Conservation (phyloP, 2,797 vertebrate species). For the Tarsius wallacei region DNA sequence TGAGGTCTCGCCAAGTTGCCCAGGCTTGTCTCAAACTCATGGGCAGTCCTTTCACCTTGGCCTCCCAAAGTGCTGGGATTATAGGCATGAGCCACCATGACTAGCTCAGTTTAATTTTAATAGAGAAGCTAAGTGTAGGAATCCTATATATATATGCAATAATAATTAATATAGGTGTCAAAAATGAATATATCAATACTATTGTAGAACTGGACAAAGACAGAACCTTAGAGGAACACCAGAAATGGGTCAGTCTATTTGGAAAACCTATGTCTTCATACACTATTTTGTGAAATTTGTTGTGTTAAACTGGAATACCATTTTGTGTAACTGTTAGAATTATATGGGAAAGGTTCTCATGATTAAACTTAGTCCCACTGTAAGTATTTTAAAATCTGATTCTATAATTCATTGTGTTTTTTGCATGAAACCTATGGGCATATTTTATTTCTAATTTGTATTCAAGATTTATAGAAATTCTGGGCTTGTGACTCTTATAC, state of each 20-base stretch:
- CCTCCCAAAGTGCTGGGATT: too few species aligned
- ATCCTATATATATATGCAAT: not conserved
- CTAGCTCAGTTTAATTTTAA: constrained; percentile 27
- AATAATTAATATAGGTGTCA: not conserved
- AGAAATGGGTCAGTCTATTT: not conserved
- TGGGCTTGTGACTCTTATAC: not conserved
- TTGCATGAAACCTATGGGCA: not conserved
- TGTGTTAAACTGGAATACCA: not conserved
- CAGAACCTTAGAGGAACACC: not conserved
- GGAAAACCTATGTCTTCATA: not conserved
- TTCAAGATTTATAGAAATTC: not conserved
- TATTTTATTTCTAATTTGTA: not conserved
- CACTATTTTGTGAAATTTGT: not conserved
- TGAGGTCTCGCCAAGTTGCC: too few species aligned
- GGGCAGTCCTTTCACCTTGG: too few species aligned
- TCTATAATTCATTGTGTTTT: not conserved
- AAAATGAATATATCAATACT: not conserved
- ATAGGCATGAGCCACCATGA: too few species aligned
- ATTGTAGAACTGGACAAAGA: not conserved
- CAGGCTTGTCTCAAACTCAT: too few species aligned
- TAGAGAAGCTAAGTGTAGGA: not conserved
- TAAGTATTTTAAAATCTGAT: not conserved
- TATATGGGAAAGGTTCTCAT: not conserved
- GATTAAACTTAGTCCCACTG: not conserved
- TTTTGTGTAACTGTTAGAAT: constrained; percentile 38